phyloP scores from a whole-genome alignment of 2,113 vertebrate species.

The Phocoena phocoena region DNA sequence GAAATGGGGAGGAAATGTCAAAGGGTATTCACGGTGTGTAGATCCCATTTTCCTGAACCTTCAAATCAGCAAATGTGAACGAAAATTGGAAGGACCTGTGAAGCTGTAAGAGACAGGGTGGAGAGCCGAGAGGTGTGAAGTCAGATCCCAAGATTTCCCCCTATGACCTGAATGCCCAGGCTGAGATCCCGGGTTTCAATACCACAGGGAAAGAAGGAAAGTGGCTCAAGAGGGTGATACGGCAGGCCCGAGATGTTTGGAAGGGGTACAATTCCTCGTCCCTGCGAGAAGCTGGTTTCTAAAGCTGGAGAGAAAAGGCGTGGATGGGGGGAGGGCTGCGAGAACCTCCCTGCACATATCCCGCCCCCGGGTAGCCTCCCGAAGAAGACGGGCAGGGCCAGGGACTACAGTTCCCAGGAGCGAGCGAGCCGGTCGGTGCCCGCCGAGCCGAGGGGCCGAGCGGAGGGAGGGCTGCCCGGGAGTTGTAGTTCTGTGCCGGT shows the following conservation, averaged over 20 bases:
- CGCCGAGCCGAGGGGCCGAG: neutral
- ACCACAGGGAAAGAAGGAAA: neutral
- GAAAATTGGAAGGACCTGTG: neutral
- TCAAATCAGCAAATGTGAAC: neutral
- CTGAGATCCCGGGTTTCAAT: neutral
- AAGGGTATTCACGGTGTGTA: neutral
- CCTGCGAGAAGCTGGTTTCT: neutral
- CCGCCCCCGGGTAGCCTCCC: neutral
- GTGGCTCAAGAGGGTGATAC: neutral
- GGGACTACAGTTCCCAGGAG: neutral
- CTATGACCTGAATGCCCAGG: neutral
- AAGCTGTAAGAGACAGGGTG: neutral
- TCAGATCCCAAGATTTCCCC: neutral
- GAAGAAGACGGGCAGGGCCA: neutral
- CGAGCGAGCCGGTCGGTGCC: no score
- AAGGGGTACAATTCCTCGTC: fast-evolving
- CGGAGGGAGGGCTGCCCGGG: neutral
- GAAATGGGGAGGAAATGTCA: neutral
- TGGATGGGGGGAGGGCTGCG: neutral
- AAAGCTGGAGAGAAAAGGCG: neutral
- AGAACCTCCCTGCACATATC: neutral
- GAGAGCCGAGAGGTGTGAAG: neutral
- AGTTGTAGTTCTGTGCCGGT: neutral
- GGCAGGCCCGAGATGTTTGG: neutral
- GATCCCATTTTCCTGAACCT: neutral